Evolutionary conservation across 2,888 invertebrate genomes (phyloP).

Genomic region (Kuschelorhynchus macadamiae): DNA sequence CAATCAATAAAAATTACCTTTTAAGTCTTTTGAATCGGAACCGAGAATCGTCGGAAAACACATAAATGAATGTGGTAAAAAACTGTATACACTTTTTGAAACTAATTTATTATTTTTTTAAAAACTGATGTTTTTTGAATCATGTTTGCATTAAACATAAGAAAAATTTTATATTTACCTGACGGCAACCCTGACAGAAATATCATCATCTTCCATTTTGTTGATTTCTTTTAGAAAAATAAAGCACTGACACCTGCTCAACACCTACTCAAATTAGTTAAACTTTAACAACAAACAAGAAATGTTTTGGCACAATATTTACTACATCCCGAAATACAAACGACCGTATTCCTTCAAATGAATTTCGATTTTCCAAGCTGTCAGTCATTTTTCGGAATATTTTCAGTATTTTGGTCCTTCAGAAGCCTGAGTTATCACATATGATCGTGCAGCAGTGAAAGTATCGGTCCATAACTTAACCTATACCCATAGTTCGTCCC

Average conservation of each 20-base stretch:
- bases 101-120: too few species aligned
- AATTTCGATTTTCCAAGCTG: slow-evolving; percentile 17
- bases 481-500: slow-evolving; percentile 40
- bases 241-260: slow-evolving; percentile 56
- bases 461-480: slow-evolving; percentile 42
- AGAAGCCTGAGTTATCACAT: slow-evolving; percentile 33
- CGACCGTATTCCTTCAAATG: slow-evolving; percentile 22
- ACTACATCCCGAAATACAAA: slow-evolving; percentile 38
- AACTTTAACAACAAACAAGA: slow-evolving; percentile 50
- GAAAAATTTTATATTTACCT: slow-evolving; percentile 73
- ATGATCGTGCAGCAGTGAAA: slow-evolving; percentile 43
- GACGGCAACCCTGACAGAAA: slow-evolving; percentile 79
- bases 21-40: too few species aligned
- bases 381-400: slow-evolving; percentile 41
- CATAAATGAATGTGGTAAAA: too few species aligned
- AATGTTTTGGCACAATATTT: slow-evolving; percentile 28
- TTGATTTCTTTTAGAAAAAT: slow-evolving; percentile 51
- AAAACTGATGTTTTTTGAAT: too few species aligned
- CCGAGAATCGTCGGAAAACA: too few species aligned
- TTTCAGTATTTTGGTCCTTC: slow-evolving; percentile 35
- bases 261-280: slow-evolving; percentile 61
- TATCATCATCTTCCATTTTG: slow-evolving; percentile 76
- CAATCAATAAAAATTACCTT: too few species aligned
- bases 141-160: too few species aligned
- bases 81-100: too few species aligned